A percentile compares a stretch with the other conserved stretches of the same genome.
phyloP scores from a whole-genome alignment of 2,888 invertebrate genomes.

The Rhogogaster chlorosoma region DNA sequence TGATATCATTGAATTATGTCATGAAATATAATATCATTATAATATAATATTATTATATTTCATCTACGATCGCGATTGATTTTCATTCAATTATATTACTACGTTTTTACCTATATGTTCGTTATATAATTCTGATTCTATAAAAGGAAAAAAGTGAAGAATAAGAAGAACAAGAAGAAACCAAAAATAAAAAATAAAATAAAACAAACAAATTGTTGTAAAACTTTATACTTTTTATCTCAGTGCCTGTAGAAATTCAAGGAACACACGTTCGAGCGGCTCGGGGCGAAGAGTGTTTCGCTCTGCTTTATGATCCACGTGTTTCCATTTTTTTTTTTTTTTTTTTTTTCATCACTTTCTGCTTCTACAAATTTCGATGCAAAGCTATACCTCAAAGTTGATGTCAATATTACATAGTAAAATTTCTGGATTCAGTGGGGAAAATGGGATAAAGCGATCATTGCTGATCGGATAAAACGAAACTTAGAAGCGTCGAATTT shows the following conservation, averaged over 20 bases:
- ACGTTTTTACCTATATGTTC: not conserved
- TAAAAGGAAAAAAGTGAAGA: not conserved
- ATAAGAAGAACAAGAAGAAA: not conserved
- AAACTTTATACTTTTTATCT: constrained; percentile 37
- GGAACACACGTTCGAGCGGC: constrained; percentile 4
- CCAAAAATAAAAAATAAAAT: not conserved
- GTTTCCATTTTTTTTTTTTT: not conserved
- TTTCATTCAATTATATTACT: not conserved
- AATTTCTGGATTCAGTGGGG: not conserved
- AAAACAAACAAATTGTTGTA: not conserved
- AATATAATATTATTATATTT: not conserved
- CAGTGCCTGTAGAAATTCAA: constrained; percentile 37
- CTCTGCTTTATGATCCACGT: constrained; percentile 17
- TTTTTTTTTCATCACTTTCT: not conserved
- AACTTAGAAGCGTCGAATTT: not conserved
- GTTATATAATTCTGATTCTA: constrained; percentile 2
- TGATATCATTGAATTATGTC: not conserved
- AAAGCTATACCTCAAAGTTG: not conserved
- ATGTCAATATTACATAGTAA: not conserved
- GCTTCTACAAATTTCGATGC: not conserved
- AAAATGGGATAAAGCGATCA: not conserved
- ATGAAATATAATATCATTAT: not conserved
- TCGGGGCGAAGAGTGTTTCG: constrained; percentile 21
- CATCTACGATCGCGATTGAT: not conserved
- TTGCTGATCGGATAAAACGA: not conserved